Conservation (phyloP, 2,797 vertebrate genomes). For the Danio choprae region DNA sequence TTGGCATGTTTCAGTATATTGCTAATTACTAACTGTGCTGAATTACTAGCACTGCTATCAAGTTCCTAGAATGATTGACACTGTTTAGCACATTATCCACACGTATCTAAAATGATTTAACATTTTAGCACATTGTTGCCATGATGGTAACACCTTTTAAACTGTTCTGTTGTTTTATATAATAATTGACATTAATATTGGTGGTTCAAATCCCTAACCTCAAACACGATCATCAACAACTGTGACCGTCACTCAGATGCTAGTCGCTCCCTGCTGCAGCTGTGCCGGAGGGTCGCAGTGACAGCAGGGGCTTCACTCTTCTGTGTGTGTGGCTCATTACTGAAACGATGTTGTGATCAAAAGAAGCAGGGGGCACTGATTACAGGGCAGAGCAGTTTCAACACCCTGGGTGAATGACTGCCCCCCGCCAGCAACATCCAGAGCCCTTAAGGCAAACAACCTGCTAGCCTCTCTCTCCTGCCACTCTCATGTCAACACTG, state of each 20-base stretch:
- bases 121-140: too few relatives aligned
- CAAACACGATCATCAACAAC: background rate
- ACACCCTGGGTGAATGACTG: slow-evolving; percentile 65
- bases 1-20: too few relatives aligned
- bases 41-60: too few relatives aligned
- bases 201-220: background rate
- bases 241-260: background rate
- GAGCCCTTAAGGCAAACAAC: slow-evolving; percentile 1
- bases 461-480: background rate
- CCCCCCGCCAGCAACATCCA: slow-evolving; percentile 60
- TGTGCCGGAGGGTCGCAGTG: slow-evolving; percentile 60
- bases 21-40: too few relatives aligned
- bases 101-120: too few relatives aligned
- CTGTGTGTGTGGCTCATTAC: slow-evolving; percentile 68
- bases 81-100: too few relatives aligned
- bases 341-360: slow-evolving; percentile 73
- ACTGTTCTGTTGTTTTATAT: too few relatives aligned
- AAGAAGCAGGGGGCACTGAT: slow-evolving; percentile 72
- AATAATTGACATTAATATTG: background rate
- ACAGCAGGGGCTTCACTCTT: slow-evolving; percentile 64
- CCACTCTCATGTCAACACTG: slow-evolving; percentile 15
- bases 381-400: slow-evolving; percentile 68
- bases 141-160: too few relatives aligned
- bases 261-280: slow-evolving; percentile 61
- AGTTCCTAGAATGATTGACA: too few relatives aligned